These are phyloP conservation scores for Brachionus asplanchnoidis DNA, from an alignment of 1,140 invertebrate genomes.

Conservation along the genomic window DNA sequence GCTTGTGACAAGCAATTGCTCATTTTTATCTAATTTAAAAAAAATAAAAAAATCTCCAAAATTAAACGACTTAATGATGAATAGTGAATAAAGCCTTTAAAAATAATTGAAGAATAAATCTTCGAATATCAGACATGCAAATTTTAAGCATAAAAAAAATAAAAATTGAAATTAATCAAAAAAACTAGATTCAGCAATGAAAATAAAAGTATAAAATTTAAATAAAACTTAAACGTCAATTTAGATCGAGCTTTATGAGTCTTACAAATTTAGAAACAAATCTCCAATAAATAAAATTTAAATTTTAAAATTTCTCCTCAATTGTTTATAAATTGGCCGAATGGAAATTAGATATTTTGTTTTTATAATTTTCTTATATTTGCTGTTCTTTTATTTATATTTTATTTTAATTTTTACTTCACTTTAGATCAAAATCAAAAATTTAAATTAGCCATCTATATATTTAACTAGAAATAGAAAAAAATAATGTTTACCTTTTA, in stretches of 20 bases:
- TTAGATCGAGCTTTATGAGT: neutral
- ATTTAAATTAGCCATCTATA: slow-evolving; percentile 22
- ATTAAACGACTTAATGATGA: too few relatives aligned
- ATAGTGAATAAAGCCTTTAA: too few relatives aligned
- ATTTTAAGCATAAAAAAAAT: neutral
- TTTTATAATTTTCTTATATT: neutral
- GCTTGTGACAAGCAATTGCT: too few relatives aligned
- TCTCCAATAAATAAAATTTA: slow-evolving; percentile 15
- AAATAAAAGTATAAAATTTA: neutral
- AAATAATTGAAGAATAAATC: too few relatives aligned
- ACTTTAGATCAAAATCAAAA: neutral
- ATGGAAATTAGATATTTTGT: slow-evolving; percentile 19
- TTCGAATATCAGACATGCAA: slow-evolving; percentile 27
- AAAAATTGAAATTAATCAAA: slow-evolving; percentile 1
- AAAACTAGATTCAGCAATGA: neutral
- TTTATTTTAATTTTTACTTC: slow-evolving; percentile 31
- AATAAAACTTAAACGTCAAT: neutral
- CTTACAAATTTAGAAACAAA: slow-evolving; percentile 14
- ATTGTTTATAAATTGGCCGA: slow-evolving; percentile 17
- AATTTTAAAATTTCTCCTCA: slow-evolving; percentile 2
- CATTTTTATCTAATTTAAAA: too few relatives aligned
- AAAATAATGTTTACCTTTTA: neutral
- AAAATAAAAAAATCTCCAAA: too few relatives aligned
- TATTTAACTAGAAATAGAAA: neutral
- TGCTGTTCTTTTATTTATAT: slow-evolving; percentile 15